These are phyloP conservation scores for Drosophila subpulchrella DNA, from an alignment of 1,140 invertebrate species.

Conservation along the genomic window DNA sequence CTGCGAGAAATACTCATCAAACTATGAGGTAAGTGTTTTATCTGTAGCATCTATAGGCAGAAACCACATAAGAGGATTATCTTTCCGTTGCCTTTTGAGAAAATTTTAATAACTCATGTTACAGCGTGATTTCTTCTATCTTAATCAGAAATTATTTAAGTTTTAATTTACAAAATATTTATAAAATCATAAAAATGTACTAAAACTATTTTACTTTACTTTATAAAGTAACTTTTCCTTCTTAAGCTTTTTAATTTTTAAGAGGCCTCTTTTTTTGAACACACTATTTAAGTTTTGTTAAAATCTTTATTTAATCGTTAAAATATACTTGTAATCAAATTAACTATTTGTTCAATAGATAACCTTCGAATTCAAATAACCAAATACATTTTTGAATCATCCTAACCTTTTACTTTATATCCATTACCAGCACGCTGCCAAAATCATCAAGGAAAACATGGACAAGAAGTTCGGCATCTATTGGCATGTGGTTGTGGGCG, in stretches of 20 bases:
- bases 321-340: too few species aligned
- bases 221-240: too few species aligned
- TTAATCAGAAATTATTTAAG: too few species aligned
- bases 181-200: too few species aligned
- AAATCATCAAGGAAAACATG: conserved; percentile 96
- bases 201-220: too few species aligned
- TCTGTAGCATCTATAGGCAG: background rate
- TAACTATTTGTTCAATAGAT: background rate
- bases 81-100: background rate
- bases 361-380: background rate
- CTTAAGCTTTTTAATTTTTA: too few species aligned
- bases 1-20: conserved; percentile 94
- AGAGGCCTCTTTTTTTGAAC: too few species aligned
- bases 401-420: background rate
- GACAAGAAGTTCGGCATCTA: conserved; percentile 97
- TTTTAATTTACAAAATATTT: too few species aligned
- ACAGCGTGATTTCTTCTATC: too few species aligned
- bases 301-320: too few species aligned
- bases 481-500: conserved; percentile 97
- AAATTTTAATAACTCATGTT: background rate
- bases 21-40: conserved; percentile 89
- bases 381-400: background rate
- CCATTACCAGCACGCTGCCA: conserved; percentile 88
- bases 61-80: background rate
- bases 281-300: too few species aligned